Base-by-base conservation (phyloP, 92 coral and sea anemone genomes). In the Montipora capitata region DNA sequence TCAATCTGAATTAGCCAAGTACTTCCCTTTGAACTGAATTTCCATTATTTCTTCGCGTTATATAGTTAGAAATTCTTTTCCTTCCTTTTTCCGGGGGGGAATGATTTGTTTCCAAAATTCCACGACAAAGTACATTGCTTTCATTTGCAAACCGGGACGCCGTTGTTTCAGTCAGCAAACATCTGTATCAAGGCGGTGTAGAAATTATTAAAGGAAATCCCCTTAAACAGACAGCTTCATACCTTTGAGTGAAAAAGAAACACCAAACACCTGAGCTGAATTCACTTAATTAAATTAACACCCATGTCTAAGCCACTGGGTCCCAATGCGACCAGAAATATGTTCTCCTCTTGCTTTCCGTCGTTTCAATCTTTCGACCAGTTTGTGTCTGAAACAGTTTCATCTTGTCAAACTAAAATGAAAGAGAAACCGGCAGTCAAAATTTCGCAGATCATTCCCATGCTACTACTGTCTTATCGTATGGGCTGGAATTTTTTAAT, bases 221-320 rank as follows among this genome's bases (percentile, higher is more conserved):
- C 45, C 63, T 39, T 43, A 72, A 83, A 72, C 70, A 72, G 79
- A 83, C 72, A 49, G 72, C 87, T 72, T 52, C 86, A 51, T 81
- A 51, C 70, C 66, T 66, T 81, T 70, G 77, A 40, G 79, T 7
- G 59, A 18, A 70, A 81, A 48, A 71, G 68, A 16, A 70, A 82
- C 68, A 82, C 52, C 86, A 71, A 67, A 69, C 17, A 42, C 51
- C 12, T 13, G n/a, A 52, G 15, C 67, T 52, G 68, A 81, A 39
- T 81, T 49, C 51, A 10, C 49, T 81, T 64, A 73, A 73, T 12
- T 67, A 80, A 69, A 79, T 43, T 66, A 51, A 52, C 62, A 81
- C 77, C 68, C 44, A 41, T 18, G 10, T 44, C 68, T 18, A 63
- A 52, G 38, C 85, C 49, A 42, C 4, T n/a, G 66, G 67, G 43